Evolutionary conservation across 2,797 vertebrate genomes (phyloP).

Genomic region (Melanotaenia parkinsoni): DNA sequence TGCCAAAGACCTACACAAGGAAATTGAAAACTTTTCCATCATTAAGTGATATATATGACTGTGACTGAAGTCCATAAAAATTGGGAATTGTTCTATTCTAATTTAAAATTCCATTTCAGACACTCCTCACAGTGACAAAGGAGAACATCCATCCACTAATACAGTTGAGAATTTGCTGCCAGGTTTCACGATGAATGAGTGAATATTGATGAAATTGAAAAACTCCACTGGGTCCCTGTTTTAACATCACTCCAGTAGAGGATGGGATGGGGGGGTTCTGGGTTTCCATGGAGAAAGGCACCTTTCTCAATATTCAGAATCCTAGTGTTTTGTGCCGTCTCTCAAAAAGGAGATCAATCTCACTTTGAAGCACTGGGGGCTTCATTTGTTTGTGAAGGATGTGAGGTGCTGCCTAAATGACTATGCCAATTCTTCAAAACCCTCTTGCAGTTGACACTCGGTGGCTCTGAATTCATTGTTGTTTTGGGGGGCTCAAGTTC

Average conservation of each 20-base stretch:
- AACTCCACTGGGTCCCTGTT: conserved; percentile 75
- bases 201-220: conserved; percentile 86
- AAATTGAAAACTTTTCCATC: conserved; percentile 84
- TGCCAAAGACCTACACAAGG: conserved; percentile 73
- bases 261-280: conserved; percentile 57
- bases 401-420: conserved; percentile 83
- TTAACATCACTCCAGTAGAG: conserved; percentile 73
- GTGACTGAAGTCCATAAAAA: conserved; percentile 82
- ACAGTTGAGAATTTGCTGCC: conserved; percentile 85
- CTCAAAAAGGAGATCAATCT: conserved; percentile 88
- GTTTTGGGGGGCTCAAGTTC: conserved; percentile 65
- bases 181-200: conserved; percentile 85
- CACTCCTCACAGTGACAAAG: conserved; percentile 72
- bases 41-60: conserved; percentile 83
- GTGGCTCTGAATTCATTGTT: conserved; percentile 76
- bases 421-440: conserved; percentile 85
- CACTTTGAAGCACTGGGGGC: conserved; percentile 85
- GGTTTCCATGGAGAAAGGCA: conserved; percentile 79
- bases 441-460: conserved; percentile 78
- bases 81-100: conserved; percentile 83
- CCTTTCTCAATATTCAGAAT: conserved; percentile 88
- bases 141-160: conserved; percentile 83
- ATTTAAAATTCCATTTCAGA: conserved; percentile 85
- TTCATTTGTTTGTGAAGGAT: conserved; percentile 88
- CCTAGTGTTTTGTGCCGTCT: conserved; percentile 81